Percentiles rank a stretch among this genome's conserved stretches.
These are phyloP conservation scores for Archips xylosteana DNA, from an alignment of 2,888 invertebrate species.

Conservation along the genomic window DNA sequence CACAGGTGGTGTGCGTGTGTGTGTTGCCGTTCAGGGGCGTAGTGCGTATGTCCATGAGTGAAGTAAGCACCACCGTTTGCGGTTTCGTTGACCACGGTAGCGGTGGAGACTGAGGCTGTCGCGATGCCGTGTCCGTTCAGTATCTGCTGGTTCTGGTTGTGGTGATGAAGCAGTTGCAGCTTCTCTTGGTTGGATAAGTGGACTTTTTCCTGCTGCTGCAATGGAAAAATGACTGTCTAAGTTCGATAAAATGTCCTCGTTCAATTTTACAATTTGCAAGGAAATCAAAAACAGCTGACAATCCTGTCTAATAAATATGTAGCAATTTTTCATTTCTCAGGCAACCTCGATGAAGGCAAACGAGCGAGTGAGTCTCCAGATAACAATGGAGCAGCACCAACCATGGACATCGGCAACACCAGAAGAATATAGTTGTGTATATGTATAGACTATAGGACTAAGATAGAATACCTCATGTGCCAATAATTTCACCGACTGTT, in stretches of 20 bases:
- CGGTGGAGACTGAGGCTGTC: conserved; percentile 76
- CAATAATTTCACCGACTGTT: too few species aligned
- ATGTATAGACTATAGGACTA: too few species aligned
- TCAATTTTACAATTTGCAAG: neutral
- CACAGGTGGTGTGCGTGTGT: conserved; percentile 85
- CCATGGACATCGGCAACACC: too few species aligned
- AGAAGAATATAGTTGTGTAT: too few species aligned
- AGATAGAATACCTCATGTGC: too few species aligned
- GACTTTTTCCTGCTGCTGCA: conserved; percentile 80
- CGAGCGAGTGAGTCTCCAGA: too few species aligned
- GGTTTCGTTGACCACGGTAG: conserved; percentile 76
- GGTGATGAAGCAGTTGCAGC: conserved; percentile 77
- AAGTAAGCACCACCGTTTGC: conserved; percentile 73
- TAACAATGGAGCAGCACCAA: too few species aligned
- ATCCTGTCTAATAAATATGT: too few species aligned
- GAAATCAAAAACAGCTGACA: neutral
- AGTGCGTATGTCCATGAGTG: conserved; percentile 80
- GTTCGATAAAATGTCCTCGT: neutral
- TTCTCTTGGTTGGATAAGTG: conserved; percentile 82
- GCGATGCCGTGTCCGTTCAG: conserved; percentile 78
- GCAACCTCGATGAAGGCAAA: too few species aligned
- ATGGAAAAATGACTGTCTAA: neutral
- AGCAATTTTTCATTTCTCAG: too few species aligned
- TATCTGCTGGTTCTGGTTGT: conserved; percentile 81
- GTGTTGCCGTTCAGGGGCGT: conserved; percentile 78